Percentiles rank a stretch among this genome's conserved stretches.
These are phyloP conservation scores for Lepidiolamprologus cunningtoni DNA, from an alignment of 2,113 vertebrate genomes.

Conservation along the genomic window DNA sequence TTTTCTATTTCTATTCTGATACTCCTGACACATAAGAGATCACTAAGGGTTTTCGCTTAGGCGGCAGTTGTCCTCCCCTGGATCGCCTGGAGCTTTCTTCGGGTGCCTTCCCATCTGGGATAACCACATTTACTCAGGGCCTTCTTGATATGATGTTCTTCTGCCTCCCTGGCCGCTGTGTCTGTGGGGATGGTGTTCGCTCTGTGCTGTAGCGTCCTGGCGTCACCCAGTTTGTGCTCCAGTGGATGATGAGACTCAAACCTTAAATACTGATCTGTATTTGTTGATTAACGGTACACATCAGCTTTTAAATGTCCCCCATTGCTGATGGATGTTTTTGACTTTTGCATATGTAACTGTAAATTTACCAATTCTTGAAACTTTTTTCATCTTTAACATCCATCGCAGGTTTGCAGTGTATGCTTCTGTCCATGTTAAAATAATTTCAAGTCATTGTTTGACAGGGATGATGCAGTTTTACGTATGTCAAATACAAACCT, in stretches of 20 bases:
- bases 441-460: neutral
- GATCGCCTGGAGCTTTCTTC: fast-evolving
- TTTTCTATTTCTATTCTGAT: too few relatives aligned
- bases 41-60: neutral
- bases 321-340: fast-evolving
- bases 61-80: fast-evolving
- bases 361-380: neutral
- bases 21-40: neutral
- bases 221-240: neutral
- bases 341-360: neutral
- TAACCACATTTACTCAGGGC: neutral
- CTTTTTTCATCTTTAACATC: neutral
- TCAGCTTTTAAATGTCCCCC: neutral
- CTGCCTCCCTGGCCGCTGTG: fast-evolving
- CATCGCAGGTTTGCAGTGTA: fast-evolving
- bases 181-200: neutral
- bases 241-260: neutral
- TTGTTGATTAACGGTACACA: fast-evolving
- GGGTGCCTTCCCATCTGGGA: neutral
- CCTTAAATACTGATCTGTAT: neutral
- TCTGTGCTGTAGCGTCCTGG: neutral
- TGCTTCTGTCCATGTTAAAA: neutral
- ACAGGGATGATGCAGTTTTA: neutral
- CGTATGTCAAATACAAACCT: neutral
- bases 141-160: neutral